Evolutionary conservation across 2,888 invertebrate genomes (phyloP).

Genomic region (Spialia ferax): DNA sequence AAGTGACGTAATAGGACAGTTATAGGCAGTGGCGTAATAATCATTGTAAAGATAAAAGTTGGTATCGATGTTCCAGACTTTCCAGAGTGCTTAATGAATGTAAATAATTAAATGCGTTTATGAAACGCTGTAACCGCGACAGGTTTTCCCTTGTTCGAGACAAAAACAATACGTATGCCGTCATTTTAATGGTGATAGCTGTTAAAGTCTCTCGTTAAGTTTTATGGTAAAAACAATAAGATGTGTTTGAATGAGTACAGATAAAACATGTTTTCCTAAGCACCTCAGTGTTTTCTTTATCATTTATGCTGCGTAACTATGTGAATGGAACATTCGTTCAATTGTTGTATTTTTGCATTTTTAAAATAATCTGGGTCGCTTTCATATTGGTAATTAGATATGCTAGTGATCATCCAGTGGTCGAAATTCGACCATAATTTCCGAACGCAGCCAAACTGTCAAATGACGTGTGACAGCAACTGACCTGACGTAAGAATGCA

Average conservation of each 20-base stretch:
- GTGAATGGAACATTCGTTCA: neutral
- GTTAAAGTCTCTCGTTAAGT: slow-evolving; percentile 24
- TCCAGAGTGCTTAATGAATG: slow-evolving; percentile 22
- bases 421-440: no score
- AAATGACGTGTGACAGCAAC: no score
- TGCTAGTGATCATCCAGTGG: no score
- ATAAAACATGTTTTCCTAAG: neutral
- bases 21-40: slow-evolving; percentile 14
- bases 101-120: slow-evolving; percentile 9
- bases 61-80: slow-evolving; percentile 30
- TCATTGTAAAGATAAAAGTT: slow-evolving; percentile 14
- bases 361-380: no score
- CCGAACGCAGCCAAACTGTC: no score
- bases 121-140: slow-evolving; percentile 14
- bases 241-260: slow-evolving; percentile 17
- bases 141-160: slow-evolving; percentile 17
- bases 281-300: neutral
- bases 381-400: no score
- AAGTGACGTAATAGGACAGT: slow-evolving; percentile 28
- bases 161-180: slow-evolving; percentile 26
- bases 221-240: slow-evolving; percentile 3
- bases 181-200: slow-evolving; percentile 12
- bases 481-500: no score
- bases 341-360: no score
- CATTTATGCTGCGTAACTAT: neutral